Percentiles rank a stretch among this genome's conserved stretches.
These are phyloP conservation scores for Enteromius mattozi DNA, from an alignment of 2,797 vertebrate species.

Conservation along the genomic window DNA sequence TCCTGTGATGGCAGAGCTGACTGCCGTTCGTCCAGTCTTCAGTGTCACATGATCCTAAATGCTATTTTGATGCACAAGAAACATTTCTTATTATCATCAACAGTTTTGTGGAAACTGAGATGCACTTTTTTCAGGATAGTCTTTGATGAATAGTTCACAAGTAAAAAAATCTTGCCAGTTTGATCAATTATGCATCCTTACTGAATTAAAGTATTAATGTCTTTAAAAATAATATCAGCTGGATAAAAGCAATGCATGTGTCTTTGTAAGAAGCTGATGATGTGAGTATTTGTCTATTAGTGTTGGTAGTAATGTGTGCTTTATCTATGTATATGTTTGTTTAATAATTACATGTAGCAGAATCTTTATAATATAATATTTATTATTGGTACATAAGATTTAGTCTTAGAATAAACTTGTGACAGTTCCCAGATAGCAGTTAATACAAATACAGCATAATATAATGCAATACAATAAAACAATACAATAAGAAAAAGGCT, in stretches of 20 bases:
- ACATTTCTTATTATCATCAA: not conserved
- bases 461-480: too few relatives aligned
- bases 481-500: not conserved
- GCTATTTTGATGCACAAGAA: not conserved
- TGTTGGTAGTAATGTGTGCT: not conserved
- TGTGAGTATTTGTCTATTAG: not conserved
- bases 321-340: not conserved
- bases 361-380: not conserved
- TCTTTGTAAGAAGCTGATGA: not conserved
- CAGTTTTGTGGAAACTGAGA: not conserved
- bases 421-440: not conserved
- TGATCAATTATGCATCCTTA: not conserved
- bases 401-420: not conserved
- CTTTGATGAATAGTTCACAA: too few relatives aligned
- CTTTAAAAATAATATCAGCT: not conserved
- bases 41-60: not conserved
- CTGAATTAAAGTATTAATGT: not conserved
- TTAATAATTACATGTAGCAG: not conserved
- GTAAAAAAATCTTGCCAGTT: not conserved
- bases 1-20: not conserved
- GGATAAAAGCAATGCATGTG: not conserved
- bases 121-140: not conserved
- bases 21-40: not conserved
- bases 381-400: not conserved
- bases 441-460: not conserved